Percentiles rank a stretch among this genome's conserved stretches.
Conservation (phyloP, 2,797 vertebrate species). For the Halcyon smyrnensis region DNA sequence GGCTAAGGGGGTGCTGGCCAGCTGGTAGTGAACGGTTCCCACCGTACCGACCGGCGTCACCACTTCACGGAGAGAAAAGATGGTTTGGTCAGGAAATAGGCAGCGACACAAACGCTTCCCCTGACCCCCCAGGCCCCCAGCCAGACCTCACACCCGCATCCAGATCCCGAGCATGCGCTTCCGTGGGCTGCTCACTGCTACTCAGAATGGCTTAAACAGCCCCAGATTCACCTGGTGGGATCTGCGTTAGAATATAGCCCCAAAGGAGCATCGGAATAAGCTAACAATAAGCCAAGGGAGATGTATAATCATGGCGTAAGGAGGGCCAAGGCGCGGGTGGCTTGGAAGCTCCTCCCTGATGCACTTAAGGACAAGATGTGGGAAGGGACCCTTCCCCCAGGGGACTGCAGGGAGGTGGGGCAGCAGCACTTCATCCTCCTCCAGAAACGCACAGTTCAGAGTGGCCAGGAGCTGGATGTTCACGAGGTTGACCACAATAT, state of each 20-base stretch:
- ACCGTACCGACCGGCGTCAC: background rate
- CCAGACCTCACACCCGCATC: background rate
- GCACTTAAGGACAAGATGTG: rapidly evolving
- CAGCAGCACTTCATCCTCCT: background rate
- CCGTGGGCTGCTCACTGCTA: rapidly evolving
- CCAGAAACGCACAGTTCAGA: background rate
- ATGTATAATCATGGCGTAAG: rapidly evolving
- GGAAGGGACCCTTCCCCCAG: rapidly evolving
- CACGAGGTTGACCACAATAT: background rate
- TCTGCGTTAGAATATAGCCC: background rate
- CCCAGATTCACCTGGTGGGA: background rate
- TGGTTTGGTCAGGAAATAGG: rapidly evolving
- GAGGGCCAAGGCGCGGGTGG: background rate
- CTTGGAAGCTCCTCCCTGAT: background rate
- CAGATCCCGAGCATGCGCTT: rapidly evolving
- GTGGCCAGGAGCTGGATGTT: conserved; percentile 27
- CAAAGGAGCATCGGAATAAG: background rate
- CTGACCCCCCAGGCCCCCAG: background rate
- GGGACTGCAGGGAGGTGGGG: background rate
- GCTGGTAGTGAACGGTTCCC: background rate
- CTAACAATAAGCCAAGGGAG: rapidly evolving
- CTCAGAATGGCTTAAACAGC: background rate
- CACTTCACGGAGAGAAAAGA: background rate
- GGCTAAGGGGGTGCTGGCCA: background rate
- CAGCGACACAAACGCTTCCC: background rate